These are phyloP conservation scores for Acrocephalus arundinaceus DNA, from an alignment of 2,113 vertebrate genomes.

Conservation along the genomic window DNA sequence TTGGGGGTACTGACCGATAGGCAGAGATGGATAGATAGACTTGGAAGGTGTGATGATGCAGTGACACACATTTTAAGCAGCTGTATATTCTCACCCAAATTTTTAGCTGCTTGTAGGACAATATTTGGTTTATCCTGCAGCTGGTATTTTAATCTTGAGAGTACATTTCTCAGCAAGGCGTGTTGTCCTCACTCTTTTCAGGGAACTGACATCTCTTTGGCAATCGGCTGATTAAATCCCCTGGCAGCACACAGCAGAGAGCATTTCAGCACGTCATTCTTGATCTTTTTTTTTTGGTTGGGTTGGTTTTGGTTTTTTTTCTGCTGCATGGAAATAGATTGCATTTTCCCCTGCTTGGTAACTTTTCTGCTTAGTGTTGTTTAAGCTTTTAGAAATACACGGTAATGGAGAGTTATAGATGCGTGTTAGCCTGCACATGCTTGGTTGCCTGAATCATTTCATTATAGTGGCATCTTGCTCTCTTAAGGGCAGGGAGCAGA, in stretches of 20 bases:
- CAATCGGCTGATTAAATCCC: constrained; percentile 54
- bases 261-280: constrained; percentile 28
- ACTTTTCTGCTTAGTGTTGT: not conserved
- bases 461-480: not conserved
- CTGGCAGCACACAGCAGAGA: constrained; percentile 35
- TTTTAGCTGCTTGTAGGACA: not conserved
- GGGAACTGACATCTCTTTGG: constrained; percentile 54
- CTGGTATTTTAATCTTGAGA: constrained; percentile 32
- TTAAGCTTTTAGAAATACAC: not conserved
- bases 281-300: not conserved
- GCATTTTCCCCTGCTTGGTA: not conserved
- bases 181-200: constrained; percentile 52
- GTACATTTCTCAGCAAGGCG: constrained; percentile 18
- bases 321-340: not conserved
- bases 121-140: constrained; percentile 12
- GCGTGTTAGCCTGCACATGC: not conserved
- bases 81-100: not conserved
- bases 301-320: not conserved
- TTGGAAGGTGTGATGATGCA: not conserved
- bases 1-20: not conserved
- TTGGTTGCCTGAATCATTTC: not conserved
- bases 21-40: not conserved
- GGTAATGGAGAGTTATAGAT: not conserved
- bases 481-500: not conserved
- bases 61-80: not conserved